Base-by-base conservation (phyloP, 2,888 invertebrate genomes). In the Rapana venosa region DNA sequence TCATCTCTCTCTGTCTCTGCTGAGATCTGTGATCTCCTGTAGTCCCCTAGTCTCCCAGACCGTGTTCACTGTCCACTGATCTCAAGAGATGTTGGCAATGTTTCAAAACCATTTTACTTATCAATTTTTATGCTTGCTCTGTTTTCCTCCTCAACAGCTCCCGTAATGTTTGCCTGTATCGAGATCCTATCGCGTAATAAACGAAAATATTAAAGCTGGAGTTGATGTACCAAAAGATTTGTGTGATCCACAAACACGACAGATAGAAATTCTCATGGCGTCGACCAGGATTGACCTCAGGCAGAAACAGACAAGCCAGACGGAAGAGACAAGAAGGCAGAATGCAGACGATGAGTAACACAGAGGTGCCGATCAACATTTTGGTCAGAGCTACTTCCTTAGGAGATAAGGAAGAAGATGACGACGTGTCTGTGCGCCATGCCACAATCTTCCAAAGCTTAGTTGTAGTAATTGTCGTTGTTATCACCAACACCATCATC, bases 321-420 rank as follows among this genome's bases (percentile, higher is more conserved):
- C 83, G 83, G 11, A 83, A 22, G 17, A 83, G 26, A 26, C 22
- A 6, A 26, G n/a, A 26, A 47, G 83, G 83, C 6, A 30, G 26
- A 1, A 83, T 22, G n/a, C 83, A 83, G 11, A 83, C 47, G 47
- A 83, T 83, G 47, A 83, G 47, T 47, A 83, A 47, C 30, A 83
- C 83, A 2, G 83, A 22, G 30, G n/a, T 83, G 15, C 47, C 83
- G 30, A 83, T 83, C 83, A 83, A 47, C 83, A 83, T 83, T 47
- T 47, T 83, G 13, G 83, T 83, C 47, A 83, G 83, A 5, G 83
- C 83, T 47, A 83, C 22, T 47, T 83, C 83, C 26, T 47, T 36
- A 8, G 83, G 15, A 22, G 83, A 83, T 26, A 83, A 6, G 11
- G 30, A 58, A 11, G 74, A 74, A 1, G 74, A 30, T 8, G 47